A percentile compares a stretch with the other conserved stretches of the same genome.
These are phyloP conservation scores for Blastomussa wellsi DNA, from an alignment of 92 coral and sea anemone species.

Conservation along the genomic window DNA sequence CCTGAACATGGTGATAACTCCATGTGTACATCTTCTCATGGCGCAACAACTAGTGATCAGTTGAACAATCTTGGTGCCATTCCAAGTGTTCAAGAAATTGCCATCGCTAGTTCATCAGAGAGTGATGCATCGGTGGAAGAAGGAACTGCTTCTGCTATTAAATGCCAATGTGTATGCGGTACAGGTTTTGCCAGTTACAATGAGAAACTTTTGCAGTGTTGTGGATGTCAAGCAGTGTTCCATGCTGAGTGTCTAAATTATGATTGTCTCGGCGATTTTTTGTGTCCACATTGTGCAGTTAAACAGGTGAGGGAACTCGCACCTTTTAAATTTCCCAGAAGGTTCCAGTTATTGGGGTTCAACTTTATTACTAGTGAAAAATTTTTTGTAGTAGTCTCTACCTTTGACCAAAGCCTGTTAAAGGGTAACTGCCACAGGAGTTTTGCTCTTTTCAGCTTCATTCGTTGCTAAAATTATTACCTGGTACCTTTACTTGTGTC, in stretches of 20 bases:
- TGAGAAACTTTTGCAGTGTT: slow-evolving; percentile 67
- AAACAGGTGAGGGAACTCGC: slow-evolving; percentile 39
- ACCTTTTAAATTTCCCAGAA: no score
- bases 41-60: background rate
- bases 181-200: slow-evolving; percentile 20
- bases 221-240: slow-evolving; percentile 57
- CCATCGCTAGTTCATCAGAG: background rate
- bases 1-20: background rate
- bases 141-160: background rate
- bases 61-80: background rate
- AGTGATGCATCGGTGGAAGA: background rate
- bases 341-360: no score
- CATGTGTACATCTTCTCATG: background rate
- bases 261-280: slow-evolving; percentile 18
- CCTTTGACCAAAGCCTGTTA: no score
- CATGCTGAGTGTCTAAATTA: slow-evolving; percentile 74
- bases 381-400: no score
- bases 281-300: slow-evolving; percentile 64
- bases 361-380: no score
- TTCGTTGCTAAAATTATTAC: no score
- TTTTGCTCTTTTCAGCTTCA: no score
- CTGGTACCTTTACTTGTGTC: no score
- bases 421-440: no score
- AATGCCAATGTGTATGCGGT: slow-evolving; percentile 82
- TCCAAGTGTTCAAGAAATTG: background rate